Evolutionary conservation across 2,797 vertebrate species (phyloP).

Genomic region (Amphiprion clarkii): DNA sequence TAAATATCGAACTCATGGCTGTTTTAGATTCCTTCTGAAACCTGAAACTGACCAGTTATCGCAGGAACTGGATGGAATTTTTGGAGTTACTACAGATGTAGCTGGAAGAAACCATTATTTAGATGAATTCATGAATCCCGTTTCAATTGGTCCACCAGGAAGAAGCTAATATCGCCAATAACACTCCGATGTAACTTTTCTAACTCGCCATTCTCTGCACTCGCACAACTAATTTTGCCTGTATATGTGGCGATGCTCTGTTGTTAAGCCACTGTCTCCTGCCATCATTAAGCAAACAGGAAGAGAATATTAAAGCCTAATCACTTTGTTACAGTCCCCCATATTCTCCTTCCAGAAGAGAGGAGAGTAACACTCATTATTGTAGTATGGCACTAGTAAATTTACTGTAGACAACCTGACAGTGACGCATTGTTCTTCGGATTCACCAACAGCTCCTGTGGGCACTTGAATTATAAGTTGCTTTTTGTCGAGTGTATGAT

Average conservation of each 20-base stretch:
- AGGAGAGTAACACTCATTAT: not conserved
- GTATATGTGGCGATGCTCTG: not conserved
- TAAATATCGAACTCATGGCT: not conserved
- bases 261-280: not conserved
- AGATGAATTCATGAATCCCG: not conserved
- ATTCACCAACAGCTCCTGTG: not conserved
- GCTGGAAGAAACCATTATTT: not conserved
- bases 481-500: conserved; percentile 9
- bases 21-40: not conserved
- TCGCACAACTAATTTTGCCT: not conserved
- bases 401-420: not conserved
- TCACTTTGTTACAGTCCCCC: not conserved
- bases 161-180: not conserved
- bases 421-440: not conserved
- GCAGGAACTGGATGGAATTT: not conserved
- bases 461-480: conserved; percentile 12
- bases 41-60: not conserved
- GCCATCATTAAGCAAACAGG: conserved; percentile 9
- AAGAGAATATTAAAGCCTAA: not conserved
- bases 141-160: not conserved
- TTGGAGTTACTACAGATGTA: not conserved
- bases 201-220: not conserved
- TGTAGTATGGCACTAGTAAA: conserved; percentile 3
- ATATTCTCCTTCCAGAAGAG: not conserved
- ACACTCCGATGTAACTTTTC: not conserved